Conservation (phyloP, 2,888 invertebrate species). For the Volucella zonaria region DNA sequence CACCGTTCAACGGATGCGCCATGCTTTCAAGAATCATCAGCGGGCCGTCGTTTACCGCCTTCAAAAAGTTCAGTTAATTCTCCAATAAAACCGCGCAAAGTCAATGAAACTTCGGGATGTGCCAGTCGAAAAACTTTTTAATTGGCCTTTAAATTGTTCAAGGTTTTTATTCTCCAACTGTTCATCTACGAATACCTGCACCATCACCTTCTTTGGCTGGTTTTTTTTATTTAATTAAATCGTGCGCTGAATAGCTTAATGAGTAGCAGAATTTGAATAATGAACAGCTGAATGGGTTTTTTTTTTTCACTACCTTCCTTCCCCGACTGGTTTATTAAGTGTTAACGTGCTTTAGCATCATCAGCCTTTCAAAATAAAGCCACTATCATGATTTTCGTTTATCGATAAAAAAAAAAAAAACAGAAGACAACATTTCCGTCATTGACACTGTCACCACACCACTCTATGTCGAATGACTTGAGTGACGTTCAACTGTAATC, state of each 20-base stretch:
- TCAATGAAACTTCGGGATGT: conserved; percentile 38
- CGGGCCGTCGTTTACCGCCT: not conserved
- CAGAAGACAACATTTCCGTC: no score
- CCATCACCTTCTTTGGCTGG: not conserved
- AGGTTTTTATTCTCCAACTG: not conserved
- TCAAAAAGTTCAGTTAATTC: conserved; percentile 2
- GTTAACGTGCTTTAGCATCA: conserved; percentile 1
- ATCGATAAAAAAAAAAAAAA: conserved; percentile 12
- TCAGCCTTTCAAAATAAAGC: conserved; percentile 18
- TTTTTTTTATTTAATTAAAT: conserved; percentile 29
- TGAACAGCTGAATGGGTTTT: not conserved
- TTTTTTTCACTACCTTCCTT: not conserved
- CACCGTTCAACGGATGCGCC: not conserved
- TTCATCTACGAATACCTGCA: not conserved
- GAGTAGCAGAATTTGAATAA: conserved; percentile 10
- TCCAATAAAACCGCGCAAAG: conserved; percentile 24
- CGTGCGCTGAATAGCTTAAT: conserved; percentile 23
- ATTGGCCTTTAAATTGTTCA: conserved; percentile 36
- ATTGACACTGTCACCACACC: conserved; percentile 2
- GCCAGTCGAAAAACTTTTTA: conserved; percentile 22
- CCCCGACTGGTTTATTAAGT: conserved; percentile 1
- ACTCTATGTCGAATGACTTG: conserved; percentile 2
- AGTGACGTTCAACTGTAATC: conserved; percentile 30
- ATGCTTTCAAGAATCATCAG: not conserved
- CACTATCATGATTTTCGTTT: conserved; percentile 16